These are phyloP conservation scores for Fundulus diaphanus DNA, from an alignment of 2,797 vertebrate genomes.

Conservation along the genomic window DNA sequence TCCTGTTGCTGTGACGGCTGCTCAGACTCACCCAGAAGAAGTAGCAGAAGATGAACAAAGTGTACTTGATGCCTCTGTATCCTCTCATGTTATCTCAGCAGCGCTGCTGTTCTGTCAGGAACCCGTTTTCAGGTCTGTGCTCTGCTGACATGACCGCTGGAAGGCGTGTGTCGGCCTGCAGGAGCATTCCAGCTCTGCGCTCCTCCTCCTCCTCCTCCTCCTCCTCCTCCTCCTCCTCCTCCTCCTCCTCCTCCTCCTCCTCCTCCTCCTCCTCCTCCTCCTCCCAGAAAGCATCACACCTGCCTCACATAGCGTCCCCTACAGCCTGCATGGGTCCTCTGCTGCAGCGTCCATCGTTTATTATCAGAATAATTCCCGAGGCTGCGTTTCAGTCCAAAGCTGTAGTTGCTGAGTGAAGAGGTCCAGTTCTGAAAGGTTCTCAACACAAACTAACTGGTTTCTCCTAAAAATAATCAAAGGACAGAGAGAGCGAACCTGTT, in stretches of 20 bases:
- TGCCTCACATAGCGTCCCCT: neutral
- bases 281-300: neutral
- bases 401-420: no score
- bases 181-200: constrained; percentile 49
- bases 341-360: neutral
- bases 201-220: neutral
- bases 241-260: neutral
- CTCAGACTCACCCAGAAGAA: constrained; percentile 80
- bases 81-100: constrained; percentile 67
- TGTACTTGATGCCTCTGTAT: constrained; percentile 78
- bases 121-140: neutral
- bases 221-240: no score
- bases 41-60: constrained; percentile 81
- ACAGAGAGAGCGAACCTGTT: no score
- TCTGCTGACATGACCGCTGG: neutral
- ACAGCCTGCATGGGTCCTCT: no score
- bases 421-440: no score
- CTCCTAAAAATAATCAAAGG: no score
- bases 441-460: no score
- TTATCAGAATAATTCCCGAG: no score
- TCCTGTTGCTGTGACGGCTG: neutral
- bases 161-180: constrained; percentile 59
- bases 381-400: no score
- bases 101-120: neutral
- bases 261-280: neutral